Conservation (phyloP, 2,888 invertebrate genomes). For the Mythimna vitellina region DNA sequence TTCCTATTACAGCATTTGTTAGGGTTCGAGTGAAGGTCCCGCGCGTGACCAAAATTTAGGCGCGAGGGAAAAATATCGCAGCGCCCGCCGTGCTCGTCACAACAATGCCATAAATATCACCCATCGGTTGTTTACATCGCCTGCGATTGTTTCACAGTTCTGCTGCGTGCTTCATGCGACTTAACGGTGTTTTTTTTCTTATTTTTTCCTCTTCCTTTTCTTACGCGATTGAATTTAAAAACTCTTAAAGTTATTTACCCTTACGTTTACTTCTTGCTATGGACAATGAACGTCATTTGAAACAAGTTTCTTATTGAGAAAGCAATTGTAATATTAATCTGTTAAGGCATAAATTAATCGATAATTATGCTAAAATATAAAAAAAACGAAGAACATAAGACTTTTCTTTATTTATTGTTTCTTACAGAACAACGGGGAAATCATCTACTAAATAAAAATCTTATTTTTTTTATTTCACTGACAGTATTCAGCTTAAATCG, state of each 20-base stretch:
- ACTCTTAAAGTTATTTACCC: not conserved
- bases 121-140: slow-evolving; percentile 70
- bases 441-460: not conserved
- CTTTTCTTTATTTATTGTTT: not conserved
- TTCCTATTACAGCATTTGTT: slow-evolving; percentile 66
- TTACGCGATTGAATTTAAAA: not conserved
- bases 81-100: slow-evolving; percentile 73
- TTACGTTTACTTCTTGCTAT: not conserved
- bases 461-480: not conserved
- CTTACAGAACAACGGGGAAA: not conserved
- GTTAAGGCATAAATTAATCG: not conserved
- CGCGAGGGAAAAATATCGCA: slow-evolving; percentile 73
- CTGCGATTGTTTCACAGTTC: slow-evolving; percentile 73
- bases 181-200: slow-evolving; percentile 24
- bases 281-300: not conserved
- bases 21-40: slow-evolving; percentile 60
- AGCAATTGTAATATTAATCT: not conserved
- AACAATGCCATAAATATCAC: slow-evolving; percentile 81
- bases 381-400: not conserved
- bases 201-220: slow-evolving; percentile 1
- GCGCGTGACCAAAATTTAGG: slow-evolving; percentile 76
- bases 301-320: not conserved
- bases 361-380: not conserved
- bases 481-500: not conserved
- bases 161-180: slow-evolving; percentile 19